Conservation (phyloP, 2,113 vertebrate species). For the Apodemus speciosus region DNA sequence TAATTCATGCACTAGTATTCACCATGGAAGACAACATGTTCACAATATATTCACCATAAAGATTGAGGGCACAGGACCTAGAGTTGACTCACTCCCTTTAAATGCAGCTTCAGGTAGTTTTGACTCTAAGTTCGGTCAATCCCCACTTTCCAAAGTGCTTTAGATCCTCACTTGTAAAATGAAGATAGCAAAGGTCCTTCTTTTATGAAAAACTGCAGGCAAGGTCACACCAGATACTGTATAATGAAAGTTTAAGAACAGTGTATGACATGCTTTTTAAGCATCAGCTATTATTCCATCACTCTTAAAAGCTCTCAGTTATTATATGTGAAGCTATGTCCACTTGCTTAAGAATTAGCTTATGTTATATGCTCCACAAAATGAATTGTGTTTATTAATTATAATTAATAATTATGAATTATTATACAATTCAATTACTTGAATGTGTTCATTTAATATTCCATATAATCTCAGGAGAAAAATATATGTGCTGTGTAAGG, state of each 20-base stretch:
- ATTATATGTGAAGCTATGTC: background rate
- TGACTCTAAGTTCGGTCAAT: background rate
- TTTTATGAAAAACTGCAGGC: background rate
- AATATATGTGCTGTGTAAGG: conserved; percentile 54
- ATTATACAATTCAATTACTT: background rate
- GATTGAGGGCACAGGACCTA: background rate
- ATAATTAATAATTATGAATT: background rate
- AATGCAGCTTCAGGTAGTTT: background rate
- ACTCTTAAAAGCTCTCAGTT: background rate
- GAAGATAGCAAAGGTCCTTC: background rate
- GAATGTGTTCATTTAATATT: conserved; percentile 20
- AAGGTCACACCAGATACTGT: background rate
- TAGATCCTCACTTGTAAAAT: background rate
- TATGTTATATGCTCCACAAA: background rate
- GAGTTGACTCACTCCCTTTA: background rate
- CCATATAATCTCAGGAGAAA: conserved; percentile 11
- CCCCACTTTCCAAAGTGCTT: background rate
- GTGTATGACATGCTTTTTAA: background rate
- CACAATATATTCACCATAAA: background rate
- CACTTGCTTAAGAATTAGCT: conserved; percentile 4
- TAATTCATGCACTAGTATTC: background rate
- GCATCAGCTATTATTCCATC: background rate
- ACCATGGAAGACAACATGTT: conserved; percentile 6
- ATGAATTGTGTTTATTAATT: background rate
- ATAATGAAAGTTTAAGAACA: background rate